phyloP scores from a whole-genome alignment of 92 coral and sea anemone species.

The Palythoa grandis region DNA sequence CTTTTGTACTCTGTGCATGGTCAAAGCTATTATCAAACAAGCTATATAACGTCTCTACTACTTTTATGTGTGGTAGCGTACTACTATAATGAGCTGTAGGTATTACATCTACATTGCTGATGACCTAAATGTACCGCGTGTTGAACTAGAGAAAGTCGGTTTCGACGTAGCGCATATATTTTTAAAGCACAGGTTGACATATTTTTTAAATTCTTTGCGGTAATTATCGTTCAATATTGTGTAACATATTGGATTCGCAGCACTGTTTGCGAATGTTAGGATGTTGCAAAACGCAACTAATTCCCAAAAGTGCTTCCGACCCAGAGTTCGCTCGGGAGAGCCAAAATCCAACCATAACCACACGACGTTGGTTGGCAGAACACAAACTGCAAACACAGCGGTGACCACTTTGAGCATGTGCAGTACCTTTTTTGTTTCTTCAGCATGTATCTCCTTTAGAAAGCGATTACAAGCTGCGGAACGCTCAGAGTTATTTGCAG shows the following conservation, averaged over 20 bases:
- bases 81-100: too few species aligned
- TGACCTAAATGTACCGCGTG: too few species aligned
- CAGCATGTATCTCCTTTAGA: slow-evolving; percentile 67
- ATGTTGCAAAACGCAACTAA: slow-evolving; percentile 75
- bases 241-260: slow-evolving; percentile 87
- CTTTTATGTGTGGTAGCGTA: too few species aligned
- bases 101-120: too few species aligned
- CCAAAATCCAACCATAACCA: slow-evolving; percentile 94
- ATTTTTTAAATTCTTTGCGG: slow-evolving; percentile 51
- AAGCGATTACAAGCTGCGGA: slow-evolving; percentile 52
- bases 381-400: slow-evolving; percentile 68
- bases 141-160: neutral
- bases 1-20: too few species aligned
- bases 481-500: slow-evolving; percentile 20
- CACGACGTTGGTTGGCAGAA: slow-evolving; percentile 74
- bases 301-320: slow-evolving; percentile 66
- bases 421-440: slow-evolving; percentile 74
- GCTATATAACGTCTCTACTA: too few species aligned
- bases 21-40: too few species aligned
- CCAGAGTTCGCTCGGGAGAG: slow-evolving; percentile 59
- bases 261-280: slow-evolving; percentile 86
- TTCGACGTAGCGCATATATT: neutral
- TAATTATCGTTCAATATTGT: slow-evolving; percentile 73
- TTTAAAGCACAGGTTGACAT: neutral
- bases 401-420: slow-evolving; percentile 87